Evolutionary conservation across 30 jellyfish, hydroid and myxozoan species (phyloP).

Genomic region (Phacellophora camtschatica): DNA sequence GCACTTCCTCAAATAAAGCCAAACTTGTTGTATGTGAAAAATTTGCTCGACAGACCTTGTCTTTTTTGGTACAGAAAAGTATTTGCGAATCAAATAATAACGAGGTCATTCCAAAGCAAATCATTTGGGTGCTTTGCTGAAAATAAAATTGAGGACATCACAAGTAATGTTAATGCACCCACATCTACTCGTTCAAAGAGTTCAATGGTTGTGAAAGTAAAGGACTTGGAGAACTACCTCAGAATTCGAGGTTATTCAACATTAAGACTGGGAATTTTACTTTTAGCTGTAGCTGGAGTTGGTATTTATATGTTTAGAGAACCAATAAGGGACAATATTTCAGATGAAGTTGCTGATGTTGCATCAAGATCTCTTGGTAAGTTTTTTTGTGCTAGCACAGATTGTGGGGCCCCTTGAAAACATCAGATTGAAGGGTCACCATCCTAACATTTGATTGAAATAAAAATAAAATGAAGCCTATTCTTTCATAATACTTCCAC

Average conservation of each 20-base stretch:
- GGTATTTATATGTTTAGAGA: conserved; percentile 82
- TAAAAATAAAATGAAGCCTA: too few species aligned
- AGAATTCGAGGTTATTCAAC: conserved; percentile 64
- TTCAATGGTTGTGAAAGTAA: conserved; percentile 59
- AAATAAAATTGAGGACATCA: too few species aligned
- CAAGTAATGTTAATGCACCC: background rate
- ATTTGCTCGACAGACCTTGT: too few species aligned
- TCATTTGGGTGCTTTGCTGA: too few species aligned
- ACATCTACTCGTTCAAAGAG: conserved; percentile 25
- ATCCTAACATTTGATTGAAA: background rate
- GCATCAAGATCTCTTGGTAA: conserved; percentile 87
- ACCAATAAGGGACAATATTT: conserved; percentile 73
- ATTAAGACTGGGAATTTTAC: conserved; percentile 48
- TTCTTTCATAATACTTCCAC: too few species aligned
- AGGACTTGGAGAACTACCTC: conserved; percentile 75
- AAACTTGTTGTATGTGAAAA: too few species aligned
- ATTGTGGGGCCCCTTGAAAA: too few species aligned
- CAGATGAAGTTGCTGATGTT: conserved; percentile 95
- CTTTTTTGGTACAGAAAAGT: too few species aligned
- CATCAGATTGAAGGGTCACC: background rate
- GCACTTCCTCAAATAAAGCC: too few species aligned
- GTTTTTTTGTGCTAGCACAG: background rate
- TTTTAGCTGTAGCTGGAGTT: conserved; percentile 44
- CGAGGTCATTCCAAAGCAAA: too few species aligned
- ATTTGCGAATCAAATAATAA: too few species aligned